Conservation (phyloP, 2,797 vertebrate species). For the Hoplostethus mediterraneus region DNA sequence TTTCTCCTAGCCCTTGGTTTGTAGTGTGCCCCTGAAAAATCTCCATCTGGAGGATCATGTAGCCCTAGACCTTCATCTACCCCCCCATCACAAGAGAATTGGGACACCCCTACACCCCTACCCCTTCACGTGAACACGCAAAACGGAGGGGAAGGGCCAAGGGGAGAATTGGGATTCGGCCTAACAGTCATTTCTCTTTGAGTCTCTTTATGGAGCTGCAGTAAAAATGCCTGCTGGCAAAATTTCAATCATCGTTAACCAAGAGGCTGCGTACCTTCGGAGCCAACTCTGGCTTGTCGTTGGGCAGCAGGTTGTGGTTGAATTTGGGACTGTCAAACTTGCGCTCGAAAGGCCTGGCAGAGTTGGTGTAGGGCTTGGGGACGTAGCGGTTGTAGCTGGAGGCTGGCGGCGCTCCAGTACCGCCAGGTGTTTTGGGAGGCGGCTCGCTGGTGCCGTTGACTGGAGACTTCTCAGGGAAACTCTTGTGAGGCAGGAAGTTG, state of each 20-base stretch:
- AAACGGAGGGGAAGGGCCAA: no score
- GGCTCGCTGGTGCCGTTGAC: slow-evolving; percentile 88
- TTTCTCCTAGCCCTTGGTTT: no score
- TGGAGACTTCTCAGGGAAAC: slow-evolving; percentile 91
- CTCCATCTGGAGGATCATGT: no score
- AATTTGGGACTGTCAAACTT: slow-evolving; percentile 99
- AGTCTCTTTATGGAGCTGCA: not conserved
- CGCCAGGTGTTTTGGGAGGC: slow-evolving; percentile 80
- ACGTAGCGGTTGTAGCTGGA: slow-evolving; percentile 89
- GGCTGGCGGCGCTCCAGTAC: slow-evolving; percentile 72
- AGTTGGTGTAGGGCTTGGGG: slow-evolving; percentile 90
- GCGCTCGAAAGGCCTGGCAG: slow-evolving; percentile 92
- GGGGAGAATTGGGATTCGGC: no score
- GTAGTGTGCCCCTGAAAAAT: no score
- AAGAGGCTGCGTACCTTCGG: slow-evolving; percentile 63
- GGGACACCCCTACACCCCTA: no score
- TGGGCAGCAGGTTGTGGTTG: slow-evolving; percentile 96
- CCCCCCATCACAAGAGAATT: no score
- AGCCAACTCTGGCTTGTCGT: slow-evolving; percentile 84
- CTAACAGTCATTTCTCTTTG: slow-evolving; percentile 60
- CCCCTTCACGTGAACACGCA: no score
- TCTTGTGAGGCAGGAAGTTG: slow-evolving; percentile 93
- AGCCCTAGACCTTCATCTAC: no score
- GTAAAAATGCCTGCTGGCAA: not conserved
- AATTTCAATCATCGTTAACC: not conserved